Evolutionary conservation across 1,140 invertebrate genomes (phyloP).

Genomic region (Cydia pomonella): DNA sequence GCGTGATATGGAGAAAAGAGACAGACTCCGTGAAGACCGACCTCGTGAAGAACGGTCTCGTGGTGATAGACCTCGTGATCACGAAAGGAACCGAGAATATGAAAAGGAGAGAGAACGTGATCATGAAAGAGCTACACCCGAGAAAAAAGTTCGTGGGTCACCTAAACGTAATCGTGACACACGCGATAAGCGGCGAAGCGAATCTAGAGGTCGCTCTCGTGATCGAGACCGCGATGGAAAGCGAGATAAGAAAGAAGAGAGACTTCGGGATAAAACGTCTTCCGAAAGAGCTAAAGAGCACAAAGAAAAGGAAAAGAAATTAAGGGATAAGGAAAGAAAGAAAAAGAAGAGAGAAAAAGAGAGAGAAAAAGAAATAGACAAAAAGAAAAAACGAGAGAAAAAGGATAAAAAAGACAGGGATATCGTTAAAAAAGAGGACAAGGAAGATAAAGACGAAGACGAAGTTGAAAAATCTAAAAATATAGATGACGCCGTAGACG

Average conservation of each 20-base stretch:
- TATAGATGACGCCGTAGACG: conserved; percentile 41
- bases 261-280: conserved; percentile 65
- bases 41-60: conserved; percentile 58
- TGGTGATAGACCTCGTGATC: conserved; percentile 56
- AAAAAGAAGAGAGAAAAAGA: conserved; percentile 73
- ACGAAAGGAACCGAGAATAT: conserved; percentile 68
- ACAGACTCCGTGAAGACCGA: conserved; percentile 44
- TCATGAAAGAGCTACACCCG: conserved; percentile 64
- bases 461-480: conserved; percentile 41
- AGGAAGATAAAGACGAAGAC: conserved; percentile 37
- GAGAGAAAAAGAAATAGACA: conserved; percentile 67
- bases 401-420: conserved; percentile 77
- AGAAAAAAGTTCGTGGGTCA: conserved; percentile 65
- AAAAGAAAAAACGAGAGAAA: conserved; percentile 77
- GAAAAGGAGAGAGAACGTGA: conserved; percentile 69
- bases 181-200: conserved; percentile 69
- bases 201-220: conserved; percentile 71
- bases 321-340: conserved; percentile 76
- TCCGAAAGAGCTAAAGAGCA: conserved; percentile 65
- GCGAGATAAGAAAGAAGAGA: conserved; percentile 72
- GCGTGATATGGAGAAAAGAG: conserved; percentile 58
- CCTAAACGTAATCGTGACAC: conserved; percentile 68
- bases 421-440: conserved; percentile 53
- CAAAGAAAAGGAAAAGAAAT: conserved; percentile 76
- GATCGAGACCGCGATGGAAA: conserved; percentile 59